These are phyloP conservation scores for Parauchenoglanis punctatus DNA, from an alignment of 2,797 vertebrate genomes.

Conservation along the genomic window DNA sequence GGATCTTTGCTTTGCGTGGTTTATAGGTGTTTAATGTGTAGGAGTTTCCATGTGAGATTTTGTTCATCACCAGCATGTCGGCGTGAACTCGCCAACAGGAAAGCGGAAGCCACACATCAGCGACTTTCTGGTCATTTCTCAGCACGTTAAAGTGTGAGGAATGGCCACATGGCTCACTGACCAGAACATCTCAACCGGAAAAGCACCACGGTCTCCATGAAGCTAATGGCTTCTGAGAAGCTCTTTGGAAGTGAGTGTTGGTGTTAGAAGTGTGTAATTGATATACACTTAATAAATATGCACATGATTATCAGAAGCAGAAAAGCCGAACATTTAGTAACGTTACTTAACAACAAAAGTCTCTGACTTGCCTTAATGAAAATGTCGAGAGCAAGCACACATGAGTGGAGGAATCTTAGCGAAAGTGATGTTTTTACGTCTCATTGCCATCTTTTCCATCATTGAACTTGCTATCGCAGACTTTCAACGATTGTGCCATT, in stretches of 20 bases:
- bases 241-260: not conserved
- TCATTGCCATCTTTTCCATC: no score
- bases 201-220: not conserved
- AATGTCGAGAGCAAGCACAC: not conserved
- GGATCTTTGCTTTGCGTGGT: no score
- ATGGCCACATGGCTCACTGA: not conserved
- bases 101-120: not conserved
- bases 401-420: not conserved
- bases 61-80: not conserved
- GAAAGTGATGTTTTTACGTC: no score
- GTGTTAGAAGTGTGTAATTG: not conserved
- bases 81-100: not conserved
- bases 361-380: no score
- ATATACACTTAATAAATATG: not conserved
- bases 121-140: conserved; percentile 1
- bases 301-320: not conserved
- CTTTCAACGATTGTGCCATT: no score
- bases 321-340: not conserved
- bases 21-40: not conserved
- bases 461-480: no score
- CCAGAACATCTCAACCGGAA: not conserved
- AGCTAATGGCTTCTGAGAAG: not conserved
- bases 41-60: not conserved
- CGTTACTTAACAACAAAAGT: no score
- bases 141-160: conserved; percentile 8